These are phyloP conservation scores for Phataginus tricuspis DNA, from an alignment of 2,797 vertebrate species.

Conservation along the genomic window DNA sequence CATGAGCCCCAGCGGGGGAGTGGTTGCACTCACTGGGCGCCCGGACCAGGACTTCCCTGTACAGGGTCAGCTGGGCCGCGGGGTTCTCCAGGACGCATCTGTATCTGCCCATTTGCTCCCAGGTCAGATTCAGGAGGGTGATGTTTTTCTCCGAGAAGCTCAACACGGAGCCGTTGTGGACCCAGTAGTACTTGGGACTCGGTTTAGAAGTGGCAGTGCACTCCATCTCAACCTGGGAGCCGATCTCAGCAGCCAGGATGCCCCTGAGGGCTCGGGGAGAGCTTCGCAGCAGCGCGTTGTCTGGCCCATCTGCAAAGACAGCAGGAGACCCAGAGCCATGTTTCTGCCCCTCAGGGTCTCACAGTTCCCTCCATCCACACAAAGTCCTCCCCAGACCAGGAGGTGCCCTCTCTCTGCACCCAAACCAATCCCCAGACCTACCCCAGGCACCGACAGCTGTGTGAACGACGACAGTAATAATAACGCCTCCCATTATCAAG, in stretches of 20 bases:
- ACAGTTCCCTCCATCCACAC: background rate
- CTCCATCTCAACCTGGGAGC: background rate
- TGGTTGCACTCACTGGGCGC: background rate
- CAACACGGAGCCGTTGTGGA: background rate
- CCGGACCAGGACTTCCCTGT: background rate
- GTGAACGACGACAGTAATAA: background rate
- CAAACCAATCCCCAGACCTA: background rate
- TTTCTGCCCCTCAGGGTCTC: background rate
- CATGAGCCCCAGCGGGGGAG: rapidly evolving
- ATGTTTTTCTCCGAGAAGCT: rapidly evolving
- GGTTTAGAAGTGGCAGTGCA: background rate
- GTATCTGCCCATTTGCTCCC: slow-evolving; percentile 35
- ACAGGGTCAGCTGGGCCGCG: background rate
- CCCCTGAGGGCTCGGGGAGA: rapidly evolving
- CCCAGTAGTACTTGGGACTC: background rate
- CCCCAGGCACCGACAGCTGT: background rate
- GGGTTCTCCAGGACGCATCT: background rate
- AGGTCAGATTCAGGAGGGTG: background rate
- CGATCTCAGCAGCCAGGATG: background rate
- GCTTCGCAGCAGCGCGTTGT: background rate
- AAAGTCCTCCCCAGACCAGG: background rate
- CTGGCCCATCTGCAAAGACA: background rate
- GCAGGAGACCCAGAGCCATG: background rate
- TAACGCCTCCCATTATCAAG: background rate
- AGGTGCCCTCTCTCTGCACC: background rate